Evolutionary conservation across 2,113 vertebrate genomes (phyloP).

Genomic region (Antigone vipio): DNA sequence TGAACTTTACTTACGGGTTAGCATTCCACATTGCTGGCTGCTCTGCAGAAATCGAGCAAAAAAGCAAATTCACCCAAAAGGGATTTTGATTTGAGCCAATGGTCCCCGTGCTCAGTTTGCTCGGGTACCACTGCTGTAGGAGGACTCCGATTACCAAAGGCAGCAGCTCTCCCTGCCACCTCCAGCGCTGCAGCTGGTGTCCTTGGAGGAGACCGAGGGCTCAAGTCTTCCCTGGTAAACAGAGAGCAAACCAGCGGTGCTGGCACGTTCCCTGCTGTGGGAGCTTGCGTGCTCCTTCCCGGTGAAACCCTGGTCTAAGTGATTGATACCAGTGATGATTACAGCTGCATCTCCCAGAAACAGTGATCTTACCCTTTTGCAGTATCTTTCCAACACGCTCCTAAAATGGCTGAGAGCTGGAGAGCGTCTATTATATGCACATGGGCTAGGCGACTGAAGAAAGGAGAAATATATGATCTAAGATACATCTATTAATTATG

Average conservation of each 20-base stretch:
- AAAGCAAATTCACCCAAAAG: not conserved
- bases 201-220: not conserved
- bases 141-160: not conserved
- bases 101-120: not conserved
- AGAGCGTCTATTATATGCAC: not conserved
- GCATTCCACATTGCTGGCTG: not conserved
- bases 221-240: not conserved
- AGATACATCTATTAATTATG: constrained; percentile 4
- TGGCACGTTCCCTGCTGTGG: fast-evolving
- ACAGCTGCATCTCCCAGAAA: not conserved
- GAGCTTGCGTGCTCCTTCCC: not conserved
- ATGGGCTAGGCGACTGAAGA: not conserved
- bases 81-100: not conserved
- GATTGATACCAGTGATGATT: not conserved
- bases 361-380: not conserved
- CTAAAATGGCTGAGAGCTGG: not conserved
- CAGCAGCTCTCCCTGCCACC: not conserved
- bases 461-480: not conserved
- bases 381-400: not conserved
- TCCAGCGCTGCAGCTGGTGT: not conserved
- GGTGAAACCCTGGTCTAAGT: fast-evolving
- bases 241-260: not conserved
- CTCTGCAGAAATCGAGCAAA: not conserved
- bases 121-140: not conserved
- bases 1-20: constrained; percentile 8